A percentile compares a stretch with the other conserved stretches of the same genome.
Conservation (phyloP, 2,888 invertebrate genomes). For the Oxytorus armatus region DNA sequence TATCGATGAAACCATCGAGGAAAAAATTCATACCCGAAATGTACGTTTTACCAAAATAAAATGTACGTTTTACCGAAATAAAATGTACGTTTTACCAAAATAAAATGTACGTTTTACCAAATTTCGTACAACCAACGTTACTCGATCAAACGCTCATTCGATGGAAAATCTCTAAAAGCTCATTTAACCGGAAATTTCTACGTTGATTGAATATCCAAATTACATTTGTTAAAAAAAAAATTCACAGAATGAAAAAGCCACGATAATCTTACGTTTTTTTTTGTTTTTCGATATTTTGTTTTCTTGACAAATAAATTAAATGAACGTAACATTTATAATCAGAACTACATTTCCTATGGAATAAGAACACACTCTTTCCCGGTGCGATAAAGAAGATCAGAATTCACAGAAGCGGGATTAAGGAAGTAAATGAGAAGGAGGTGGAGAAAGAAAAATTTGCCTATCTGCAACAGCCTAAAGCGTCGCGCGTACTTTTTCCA, state of each 20-base stretch:
- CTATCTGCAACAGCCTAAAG: conserved; percentile 62
- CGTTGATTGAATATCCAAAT: too few species aligned
- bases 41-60: conserved; percentile 35
- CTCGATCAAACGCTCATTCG: too few species aligned
- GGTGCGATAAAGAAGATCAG: conserved; percentile 57
- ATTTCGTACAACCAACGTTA: too few species aligned
- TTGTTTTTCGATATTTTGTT: conserved; percentile 5
- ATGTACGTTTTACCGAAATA: conserved; percentile 33
- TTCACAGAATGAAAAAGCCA: neutral
- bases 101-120: conserved; percentile 36
- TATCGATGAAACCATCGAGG: too few species aligned
- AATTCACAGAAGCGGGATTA: conserved; percentile 62
- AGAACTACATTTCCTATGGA: conserved; percentile 13
- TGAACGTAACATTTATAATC: conserved; percentile 24
- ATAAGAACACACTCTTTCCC: neutral
- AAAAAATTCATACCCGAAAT: too few species aligned
- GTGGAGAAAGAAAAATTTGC: conserved; percentile 52
- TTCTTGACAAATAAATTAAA: conserved; percentile 4
- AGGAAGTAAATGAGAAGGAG: conserved; percentile 51
- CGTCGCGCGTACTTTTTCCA: conserved; percentile 45
- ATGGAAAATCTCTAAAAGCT: too few species aligned
- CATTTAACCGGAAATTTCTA: too few species aligned
- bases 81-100: conserved; percentile 33
- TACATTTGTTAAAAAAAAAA: neutral
- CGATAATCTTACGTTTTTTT: neutral